Evolutionary conservation across 2,113 vertebrate species (phyloP).

Genomic region (Austrofundulus limnaeus): DNA sequence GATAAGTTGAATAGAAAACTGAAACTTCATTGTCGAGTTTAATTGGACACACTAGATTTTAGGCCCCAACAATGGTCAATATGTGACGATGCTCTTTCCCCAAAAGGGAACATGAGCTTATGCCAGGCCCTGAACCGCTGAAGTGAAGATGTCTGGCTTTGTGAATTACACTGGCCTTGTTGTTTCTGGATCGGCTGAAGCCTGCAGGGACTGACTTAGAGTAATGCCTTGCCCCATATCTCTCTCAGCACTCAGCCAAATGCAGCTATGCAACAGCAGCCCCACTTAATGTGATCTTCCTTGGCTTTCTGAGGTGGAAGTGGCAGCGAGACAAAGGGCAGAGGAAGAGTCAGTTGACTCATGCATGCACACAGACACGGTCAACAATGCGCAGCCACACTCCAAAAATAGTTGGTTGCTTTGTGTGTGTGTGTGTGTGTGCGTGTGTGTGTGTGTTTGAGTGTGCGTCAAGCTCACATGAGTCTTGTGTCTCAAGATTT

Average conservation of each 20-base stretch:
- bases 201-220: slow-evolving; percentile 74
- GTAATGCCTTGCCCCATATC: slow-evolving; percentile 76
- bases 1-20: not conserved
- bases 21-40: not conserved
- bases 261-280: slow-evolving; percentile 71
- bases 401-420: slow-evolving; percentile 64
- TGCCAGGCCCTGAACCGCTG: slow-evolving; percentile 61
- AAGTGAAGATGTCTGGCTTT: slow-evolving; percentile 69
- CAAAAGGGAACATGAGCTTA: slow-evolving; percentile 54
- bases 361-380: slow-evolving; percentile 50
- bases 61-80: slow-evolving; percentile 33
- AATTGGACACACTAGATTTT: slow-evolving; percentile 4
- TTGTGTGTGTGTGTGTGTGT: slow-evolving; percentile 30
- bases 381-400: slow-evolving; percentile 45
- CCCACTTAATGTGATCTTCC: slow-evolving; percentile 78
- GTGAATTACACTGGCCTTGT: slow-evolving; percentile 75
- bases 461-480: slow-evolving; percentile 42
- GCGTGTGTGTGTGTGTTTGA: slow-evolving; percentile 44
- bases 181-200: slow-evolving; percentile 72
- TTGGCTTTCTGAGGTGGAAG: slow-evolving; percentile 71
- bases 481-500: slow-evolving; percentile 60
- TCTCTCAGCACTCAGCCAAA: slow-evolving; percentile 75
- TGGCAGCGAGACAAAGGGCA: slow-evolving; percentile 69
- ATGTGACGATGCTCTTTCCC: slow-evolving; percentile 38
- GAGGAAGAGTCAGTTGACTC: slow-evolving; percentile 67